These are phyloP conservation scores for Pachyseris speciosa DNA, from an alignment of 64 coral and sea anemone species.

Conservation along the genomic window DNA sequence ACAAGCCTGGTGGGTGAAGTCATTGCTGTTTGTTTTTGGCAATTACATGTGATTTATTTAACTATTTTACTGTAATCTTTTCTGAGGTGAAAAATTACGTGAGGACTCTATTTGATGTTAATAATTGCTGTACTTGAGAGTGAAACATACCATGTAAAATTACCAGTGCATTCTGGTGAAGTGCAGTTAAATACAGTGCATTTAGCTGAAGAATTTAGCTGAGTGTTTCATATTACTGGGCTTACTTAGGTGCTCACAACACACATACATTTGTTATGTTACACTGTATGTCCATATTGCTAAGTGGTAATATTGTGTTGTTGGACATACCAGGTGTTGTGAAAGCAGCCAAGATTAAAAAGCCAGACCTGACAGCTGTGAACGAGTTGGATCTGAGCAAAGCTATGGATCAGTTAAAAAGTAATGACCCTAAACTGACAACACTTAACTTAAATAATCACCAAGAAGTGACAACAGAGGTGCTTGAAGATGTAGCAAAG, in stretches of 20 bases:
- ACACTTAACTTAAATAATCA: slow-evolving; percentile 94
- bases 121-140: too few species aligned
- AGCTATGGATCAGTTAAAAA: slow-evolving; percentile 85
- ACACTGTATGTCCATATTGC: too few species aligned
- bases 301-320: background rate
- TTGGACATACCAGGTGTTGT: slow-evolving; percentile 71
- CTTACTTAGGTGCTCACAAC: too few species aligned
- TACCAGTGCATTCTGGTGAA: too few species aligned
- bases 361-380: slow-evolving; percentile 85
- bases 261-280: too few species aligned
- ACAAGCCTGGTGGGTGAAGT: slow-evolving; percentile 77
- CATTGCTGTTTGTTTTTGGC: background rate
- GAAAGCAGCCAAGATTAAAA: slow-evolving; percentile 81
- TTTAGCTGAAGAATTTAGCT: too few species aligned
- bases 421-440: slow-evolving; percentile 80
- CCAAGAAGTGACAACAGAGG: slow-evolving; percentile 72
- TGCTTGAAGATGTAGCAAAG: slow-evolving; percentile 84
- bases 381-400: slow-evolving; percentile 94
- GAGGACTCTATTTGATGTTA: too few species aligned
- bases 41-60: background rate
- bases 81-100: too few species aligned
- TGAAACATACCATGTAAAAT: too few species aligned
- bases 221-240: too few species aligned
- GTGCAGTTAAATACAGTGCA: too few species aligned
- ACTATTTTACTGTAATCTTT: too few species aligned